These are phyloP conservation scores for Leptopilina myrica DNA, from an alignment of 2,888 invertebrate species.

Conservation along the genomic window DNA sequence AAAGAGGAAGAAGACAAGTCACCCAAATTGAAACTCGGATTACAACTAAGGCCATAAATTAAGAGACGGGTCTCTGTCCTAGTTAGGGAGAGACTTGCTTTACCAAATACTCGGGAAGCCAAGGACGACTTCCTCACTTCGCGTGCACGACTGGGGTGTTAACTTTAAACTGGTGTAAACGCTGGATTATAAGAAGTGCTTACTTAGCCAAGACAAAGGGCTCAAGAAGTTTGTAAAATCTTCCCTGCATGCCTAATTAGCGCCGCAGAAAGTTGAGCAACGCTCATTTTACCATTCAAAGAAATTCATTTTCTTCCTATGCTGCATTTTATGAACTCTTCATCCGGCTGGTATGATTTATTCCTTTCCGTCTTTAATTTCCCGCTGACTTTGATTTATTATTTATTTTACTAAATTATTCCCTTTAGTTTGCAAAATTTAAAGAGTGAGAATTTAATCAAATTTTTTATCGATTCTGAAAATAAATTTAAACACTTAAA, in stretches of 20 bases:
- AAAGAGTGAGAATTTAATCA: too few relatives aligned
- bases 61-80: slow-evolving; percentile 64
- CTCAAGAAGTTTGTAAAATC: slow-evolving; percentile 44
- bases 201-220: slow-evolving; percentile 42
- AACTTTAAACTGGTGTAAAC: slow-evolving; percentile 43
- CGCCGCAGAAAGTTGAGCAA: slow-evolving; percentile 20
- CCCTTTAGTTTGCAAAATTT: too few relatives aligned
- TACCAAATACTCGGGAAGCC: slow-evolving; percentile 48
- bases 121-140: slow-evolving; percentile 49
- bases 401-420: too few relatives aligned
- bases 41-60: slow-evolving; percentile 69
- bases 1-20: slow-evolving; percentile 43
- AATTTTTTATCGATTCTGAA: too few relatives aligned
- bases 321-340: background rate
- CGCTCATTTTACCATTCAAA: slow-evolving; percentile 15
- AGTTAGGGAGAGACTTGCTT: slow-evolving; percentile 57
- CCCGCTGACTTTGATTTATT: background rate
- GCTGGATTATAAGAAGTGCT: slow-evolving; percentile 45
- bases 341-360: background rate
- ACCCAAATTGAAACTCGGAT: slow-evolving; percentile 67
- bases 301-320: background rate
- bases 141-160: slow-evolving; percentile 33
- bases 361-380: background rate
- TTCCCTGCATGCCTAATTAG: slow-evolving; percentile 47
- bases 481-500: too few relatives aligned